A percentile compares a stretch with the other conserved stretches of the same genome.
phyloP scores from a whole-genome alignment of 2,797 vertebrate species.

The Botia almorhae region DNA sequence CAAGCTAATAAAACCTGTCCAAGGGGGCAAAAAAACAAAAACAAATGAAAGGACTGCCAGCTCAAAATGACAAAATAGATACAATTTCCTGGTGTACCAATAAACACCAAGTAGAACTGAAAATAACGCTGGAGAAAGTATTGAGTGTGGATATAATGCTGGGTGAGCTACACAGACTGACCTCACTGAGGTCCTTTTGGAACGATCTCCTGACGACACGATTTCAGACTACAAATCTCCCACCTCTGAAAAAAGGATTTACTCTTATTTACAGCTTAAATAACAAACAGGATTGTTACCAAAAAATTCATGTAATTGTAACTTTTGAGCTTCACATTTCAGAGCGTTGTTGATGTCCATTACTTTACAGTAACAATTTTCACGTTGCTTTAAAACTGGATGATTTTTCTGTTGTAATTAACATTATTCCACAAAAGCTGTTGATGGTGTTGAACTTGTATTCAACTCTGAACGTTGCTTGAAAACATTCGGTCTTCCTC shows the following conservation, averaged over 20 bases:
- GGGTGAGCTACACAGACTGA: too few species aligned
- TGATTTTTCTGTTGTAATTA: background rate
- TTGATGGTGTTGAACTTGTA: background rate
- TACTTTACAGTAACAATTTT: background rate
- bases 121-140: too few species aligned
- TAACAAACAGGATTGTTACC: background rate
- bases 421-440: constrained; percentile 6
- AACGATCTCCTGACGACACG: too few species aligned
- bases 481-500: background rate
- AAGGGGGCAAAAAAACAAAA: constrained; percentile 3
- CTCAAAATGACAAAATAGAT: constrained; percentile 33
- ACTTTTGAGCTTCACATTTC: background rate
- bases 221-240: background rate
- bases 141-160: too few species aligned
- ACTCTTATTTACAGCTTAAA: background rate
- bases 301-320: too few species aligned
- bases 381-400: background rate
- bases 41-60: background rate
- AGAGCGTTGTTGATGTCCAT: background rate
- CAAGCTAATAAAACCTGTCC: constrained; percentile 31
- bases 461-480: background rate
- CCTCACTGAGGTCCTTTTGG: too few species aligned
- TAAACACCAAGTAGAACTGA: too few species aligned
- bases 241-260: background rate
- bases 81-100: background rate